These are phyloP conservation scores for Eclectus roratus DNA, from an alignment of 2,113 vertebrate genomes.

Conservation along the genomic window DNA sequence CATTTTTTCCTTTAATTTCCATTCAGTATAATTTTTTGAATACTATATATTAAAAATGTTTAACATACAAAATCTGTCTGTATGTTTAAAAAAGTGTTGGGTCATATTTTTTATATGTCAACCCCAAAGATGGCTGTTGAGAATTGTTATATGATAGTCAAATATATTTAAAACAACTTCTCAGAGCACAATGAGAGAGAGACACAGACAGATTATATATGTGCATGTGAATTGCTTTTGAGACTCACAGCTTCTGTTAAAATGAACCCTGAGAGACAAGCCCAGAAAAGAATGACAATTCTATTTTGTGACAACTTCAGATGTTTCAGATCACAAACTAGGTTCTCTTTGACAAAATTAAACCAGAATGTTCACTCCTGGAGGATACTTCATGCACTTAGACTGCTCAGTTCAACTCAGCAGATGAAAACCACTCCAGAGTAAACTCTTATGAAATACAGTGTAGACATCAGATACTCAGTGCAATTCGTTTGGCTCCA, in stretches of 20 bases:
- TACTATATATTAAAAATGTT: neutral
- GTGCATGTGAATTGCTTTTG: neutral
- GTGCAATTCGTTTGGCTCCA: neutral
- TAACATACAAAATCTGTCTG: neutral
- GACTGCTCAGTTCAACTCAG: neutral
- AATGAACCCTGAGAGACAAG: neutral
- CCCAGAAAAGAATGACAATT: neutral
- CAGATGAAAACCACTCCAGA: neutral
- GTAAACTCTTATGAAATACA: neutral
- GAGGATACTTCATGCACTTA: neutral
- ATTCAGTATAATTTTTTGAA: neutral
- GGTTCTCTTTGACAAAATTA: neutral
- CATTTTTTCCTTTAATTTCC: neutral
- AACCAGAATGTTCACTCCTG: neutral
- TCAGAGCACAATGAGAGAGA: neutral
- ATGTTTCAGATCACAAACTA: neutral
- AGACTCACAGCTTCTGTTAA: neutral
- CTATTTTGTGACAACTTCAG: neutral
- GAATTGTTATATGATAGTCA: neutral
- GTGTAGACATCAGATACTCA: neutral
- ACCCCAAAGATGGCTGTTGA: fast-evolving
- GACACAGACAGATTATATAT: neutral
- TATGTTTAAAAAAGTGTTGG: neutral
- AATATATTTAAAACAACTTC: neutral
- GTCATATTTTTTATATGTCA: neutral